Evolutionary conservation across 2,113 vertebrate genomes (phyloP).

Genomic region (Crotalus helleri): DNA sequence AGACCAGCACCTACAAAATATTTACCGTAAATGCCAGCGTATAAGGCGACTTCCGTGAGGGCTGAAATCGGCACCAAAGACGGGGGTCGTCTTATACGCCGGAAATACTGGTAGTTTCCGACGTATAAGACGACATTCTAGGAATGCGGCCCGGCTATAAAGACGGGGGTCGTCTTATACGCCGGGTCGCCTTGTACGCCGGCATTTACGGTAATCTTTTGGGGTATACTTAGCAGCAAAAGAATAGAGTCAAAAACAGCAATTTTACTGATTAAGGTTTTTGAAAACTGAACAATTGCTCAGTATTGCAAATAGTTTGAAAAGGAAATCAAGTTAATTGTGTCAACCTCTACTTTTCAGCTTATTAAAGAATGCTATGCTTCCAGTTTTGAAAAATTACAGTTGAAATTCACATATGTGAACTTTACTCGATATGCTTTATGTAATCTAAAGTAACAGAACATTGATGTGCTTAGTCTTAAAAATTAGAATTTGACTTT

Average conservation of each 20-base stretch:
- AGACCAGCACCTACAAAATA: background rate
- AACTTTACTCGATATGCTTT: background rate
- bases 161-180: too few relatives aligned
- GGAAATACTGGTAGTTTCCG: too few relatives aligned
- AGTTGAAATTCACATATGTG: background rate
- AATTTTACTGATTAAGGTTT: background rate
- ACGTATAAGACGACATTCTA: too few relatives aligned
- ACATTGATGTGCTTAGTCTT: background rate
- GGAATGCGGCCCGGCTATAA: too few relatives aligned
- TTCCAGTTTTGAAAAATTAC: background rate
- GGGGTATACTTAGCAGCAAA: background rate
- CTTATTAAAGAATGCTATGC: background rate
- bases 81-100: too few relatives aligned
- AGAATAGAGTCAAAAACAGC: background rate
- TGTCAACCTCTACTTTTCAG: background rate
- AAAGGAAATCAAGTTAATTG: background rate
- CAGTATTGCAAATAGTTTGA: background rate
- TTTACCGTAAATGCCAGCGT: too few relatives aligned
- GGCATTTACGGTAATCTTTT: too few relatives aligned
- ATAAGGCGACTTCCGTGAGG: too few relatives aligned
- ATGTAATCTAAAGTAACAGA: background rate
- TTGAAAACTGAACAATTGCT: background rate
- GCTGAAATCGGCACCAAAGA: too few relatives aligned
- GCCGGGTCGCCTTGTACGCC: too few relatives aligned
- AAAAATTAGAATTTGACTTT: background rate